Percentiles rank a stretch among this genome's conserved stretches.
Evolutionary conservation across 2,113 vertebrate genomes (phyloP).

Genomic region (Progne subis): DNA sequence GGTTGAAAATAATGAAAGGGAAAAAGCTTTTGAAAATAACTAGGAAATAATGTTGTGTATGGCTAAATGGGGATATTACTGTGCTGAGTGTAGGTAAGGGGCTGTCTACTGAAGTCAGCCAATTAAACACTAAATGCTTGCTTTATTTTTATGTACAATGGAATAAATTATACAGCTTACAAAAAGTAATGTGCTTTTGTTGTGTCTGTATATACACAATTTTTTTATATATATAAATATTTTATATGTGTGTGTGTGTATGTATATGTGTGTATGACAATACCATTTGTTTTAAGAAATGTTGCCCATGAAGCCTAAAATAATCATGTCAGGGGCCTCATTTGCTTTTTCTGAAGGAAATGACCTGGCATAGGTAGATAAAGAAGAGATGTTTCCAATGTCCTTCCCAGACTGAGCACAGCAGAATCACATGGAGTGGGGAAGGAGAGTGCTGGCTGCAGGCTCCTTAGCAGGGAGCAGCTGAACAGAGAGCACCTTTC

Average conservation of each 20-base stretch:
- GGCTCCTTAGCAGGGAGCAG: background rate
- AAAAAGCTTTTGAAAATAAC: background rate
- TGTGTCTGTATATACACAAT: background rate
- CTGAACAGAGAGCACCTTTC: background rate
- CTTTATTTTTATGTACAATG: background rate
- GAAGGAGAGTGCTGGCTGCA: background rate
- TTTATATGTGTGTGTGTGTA: background rate
- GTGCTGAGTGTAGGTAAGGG: fast-evolving
- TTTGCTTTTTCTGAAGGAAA: background rate
- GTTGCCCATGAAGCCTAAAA: background rate
- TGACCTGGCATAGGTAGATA: background rate
- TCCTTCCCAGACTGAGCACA: background rate
- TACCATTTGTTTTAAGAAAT: background rate
- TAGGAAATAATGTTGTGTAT: background rate
- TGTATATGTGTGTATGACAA: background rate
- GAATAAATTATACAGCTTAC: background rate
- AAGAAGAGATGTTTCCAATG: background rate
- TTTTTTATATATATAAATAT: background rate
- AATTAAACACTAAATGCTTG: background rate
- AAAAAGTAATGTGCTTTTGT: background rate
- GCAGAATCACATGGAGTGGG: background rate
- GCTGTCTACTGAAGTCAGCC: background rate
- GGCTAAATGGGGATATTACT: background rate
- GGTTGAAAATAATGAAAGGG: background rate
- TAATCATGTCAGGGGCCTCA: background rate